phyloP scores from a whole-genome alignment of 2,113 vertebrate species.

The Petrocephalus microphthalmus region DNA sequence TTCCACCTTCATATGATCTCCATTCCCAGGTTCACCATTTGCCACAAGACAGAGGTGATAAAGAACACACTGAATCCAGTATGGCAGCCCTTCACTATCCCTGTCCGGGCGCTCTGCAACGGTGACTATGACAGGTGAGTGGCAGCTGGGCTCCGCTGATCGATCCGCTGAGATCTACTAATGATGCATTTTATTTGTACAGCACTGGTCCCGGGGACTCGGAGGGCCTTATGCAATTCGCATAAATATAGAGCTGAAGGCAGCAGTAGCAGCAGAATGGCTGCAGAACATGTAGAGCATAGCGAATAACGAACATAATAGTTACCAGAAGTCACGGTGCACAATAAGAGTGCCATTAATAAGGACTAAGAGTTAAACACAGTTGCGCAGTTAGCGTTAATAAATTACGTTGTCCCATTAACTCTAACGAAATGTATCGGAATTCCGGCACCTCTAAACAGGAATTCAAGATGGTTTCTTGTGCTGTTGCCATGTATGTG shows the following conservation, averaged over 20 bases:
- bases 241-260: neutral
- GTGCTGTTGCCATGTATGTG: neutral
- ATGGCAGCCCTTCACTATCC: constrained; percentile 94
- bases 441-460: neutral
- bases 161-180: neutral
- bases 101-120: constrained; percentile 89
- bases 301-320: neutral
- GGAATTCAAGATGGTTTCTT: neutral
- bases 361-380: neutral
- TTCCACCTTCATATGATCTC: neutral
- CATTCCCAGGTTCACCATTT: constrained; percentile 65
- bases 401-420: neutral
- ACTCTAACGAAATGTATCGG: neutral
- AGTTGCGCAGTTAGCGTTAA: neutral
- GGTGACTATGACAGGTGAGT: constrained; percentile 92
- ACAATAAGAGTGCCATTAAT: neutral
- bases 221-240: neutral
- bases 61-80: constrained; percentile 91
- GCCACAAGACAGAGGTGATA: constrained; percentile 69
- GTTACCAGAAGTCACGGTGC: neutral
- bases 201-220: neutral
- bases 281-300: neutral
- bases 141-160: neutral
- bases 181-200: neutral
- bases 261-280: neutral